Conservation (phyloP, 2,888 invertebrate genomes). For the Epicampocera succincta region DNA sequence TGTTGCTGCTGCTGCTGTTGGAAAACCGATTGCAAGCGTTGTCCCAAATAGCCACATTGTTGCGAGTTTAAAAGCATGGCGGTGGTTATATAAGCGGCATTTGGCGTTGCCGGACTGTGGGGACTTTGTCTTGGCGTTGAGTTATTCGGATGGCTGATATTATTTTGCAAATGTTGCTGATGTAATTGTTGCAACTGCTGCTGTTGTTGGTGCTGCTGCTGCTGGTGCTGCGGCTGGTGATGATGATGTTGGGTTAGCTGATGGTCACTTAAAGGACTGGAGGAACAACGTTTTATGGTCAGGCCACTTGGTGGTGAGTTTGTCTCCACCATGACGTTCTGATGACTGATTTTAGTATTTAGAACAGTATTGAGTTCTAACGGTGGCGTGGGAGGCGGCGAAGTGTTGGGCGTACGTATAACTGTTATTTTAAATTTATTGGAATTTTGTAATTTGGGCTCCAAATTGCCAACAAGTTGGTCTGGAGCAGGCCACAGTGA, state of each 20-base stretch:
- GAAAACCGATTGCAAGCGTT: conserved; percentile 80
- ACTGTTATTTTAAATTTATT: conserved; percentile 80
- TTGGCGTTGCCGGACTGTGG: conserved; percentile 71
- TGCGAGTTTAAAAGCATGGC: conserved; percentile 81
- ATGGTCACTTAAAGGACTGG: conserved; percentile 73
- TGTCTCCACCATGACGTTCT: conserved; percentile 77
- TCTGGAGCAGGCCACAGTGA: conserved; percentile 81
- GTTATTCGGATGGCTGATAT: conserved; percentile 66
- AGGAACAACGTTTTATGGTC: conserved; percentile 77
- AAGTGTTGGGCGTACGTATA: conserved; percentile 78
- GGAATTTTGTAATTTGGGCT: conserved; percentile 73
- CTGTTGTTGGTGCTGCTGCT: conserved; percentile 72
- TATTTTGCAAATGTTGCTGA: conserved; percentile 63
- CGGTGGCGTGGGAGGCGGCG: conserved; percentile 76
- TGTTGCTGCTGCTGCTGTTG: conserved; percentile 76
- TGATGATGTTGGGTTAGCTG: conserved; percentile 72
- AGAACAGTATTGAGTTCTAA: conserved; percentile 27
- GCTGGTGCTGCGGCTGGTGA: conserved; percentile 73
- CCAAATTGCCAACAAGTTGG: conserved; percentile 79
- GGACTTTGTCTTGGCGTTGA: conserved; percentile 67
- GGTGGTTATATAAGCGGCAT: conserved; percentile 80
- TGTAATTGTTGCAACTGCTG: conserved; percentile 67
- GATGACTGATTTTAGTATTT: conserved; percentile 41
- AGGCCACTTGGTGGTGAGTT: conserved; percentile 76
- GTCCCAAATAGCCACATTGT: conserved; percentile 81